phyloP scores from a whole-genome alignment of 2,797 vertebrate genomes.

The Crypturellus tataupa region DNA sequence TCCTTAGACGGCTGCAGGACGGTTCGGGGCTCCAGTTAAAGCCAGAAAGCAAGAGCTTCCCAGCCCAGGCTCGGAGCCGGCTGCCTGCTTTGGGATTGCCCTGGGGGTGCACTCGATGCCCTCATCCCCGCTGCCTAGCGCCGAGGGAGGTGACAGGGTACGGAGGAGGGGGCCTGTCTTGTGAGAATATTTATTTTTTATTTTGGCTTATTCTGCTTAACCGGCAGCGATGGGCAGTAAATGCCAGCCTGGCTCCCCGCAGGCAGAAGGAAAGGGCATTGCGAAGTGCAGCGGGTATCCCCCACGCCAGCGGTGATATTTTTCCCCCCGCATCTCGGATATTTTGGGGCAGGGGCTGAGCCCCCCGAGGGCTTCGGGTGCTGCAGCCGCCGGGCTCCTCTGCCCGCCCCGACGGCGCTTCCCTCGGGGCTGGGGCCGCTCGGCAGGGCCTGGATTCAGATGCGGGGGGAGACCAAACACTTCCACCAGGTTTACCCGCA shows the following conservation, averaged over 20 bases:
- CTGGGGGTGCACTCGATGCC: not conserved
- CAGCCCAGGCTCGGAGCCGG: not conserved
- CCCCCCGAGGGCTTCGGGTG: not conserved
- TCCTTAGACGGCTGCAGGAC: not conserved
- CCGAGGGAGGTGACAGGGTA: not conserved
- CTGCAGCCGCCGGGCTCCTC: not conserved
- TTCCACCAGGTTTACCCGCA: not conserved
- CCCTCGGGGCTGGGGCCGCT: not conserved
- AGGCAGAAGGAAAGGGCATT: not conserved
- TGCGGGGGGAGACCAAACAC: no score
- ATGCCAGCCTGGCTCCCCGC: not conserved
- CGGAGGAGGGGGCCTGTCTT: fast-evolving
- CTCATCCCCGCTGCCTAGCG: not conserved
- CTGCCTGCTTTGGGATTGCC: not conserved
- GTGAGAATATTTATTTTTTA: fast-evolving
- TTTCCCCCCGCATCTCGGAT: fast-evolving
- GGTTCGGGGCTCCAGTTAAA: not conserved
- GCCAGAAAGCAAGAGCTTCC: not conserved
- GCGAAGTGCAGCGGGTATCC: not conserved
- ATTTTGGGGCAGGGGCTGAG: not conserved
- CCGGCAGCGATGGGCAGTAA: not conserved
- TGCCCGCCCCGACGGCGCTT: fast-evolving
- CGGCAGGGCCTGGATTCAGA: not conserved
- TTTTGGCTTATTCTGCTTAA: not conserved
- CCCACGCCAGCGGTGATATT: not conserved